Evolutionary conservation across 2,113 vertebrate genomes (phyloP).

Genomic region (Pachycephala philippinensis): DNA sequence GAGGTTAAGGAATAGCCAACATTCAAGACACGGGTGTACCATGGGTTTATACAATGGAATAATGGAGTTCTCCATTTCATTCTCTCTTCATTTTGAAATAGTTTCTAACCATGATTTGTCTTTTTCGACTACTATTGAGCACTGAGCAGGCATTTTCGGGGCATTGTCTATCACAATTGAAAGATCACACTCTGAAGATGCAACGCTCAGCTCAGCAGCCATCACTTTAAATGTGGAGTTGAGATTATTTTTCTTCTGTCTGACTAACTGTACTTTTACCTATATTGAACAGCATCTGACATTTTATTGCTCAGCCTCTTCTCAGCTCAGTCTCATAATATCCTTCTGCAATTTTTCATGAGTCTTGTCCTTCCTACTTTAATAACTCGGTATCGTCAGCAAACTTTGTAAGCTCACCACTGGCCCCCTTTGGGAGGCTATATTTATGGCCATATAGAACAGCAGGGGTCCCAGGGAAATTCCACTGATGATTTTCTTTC

Average conservation of each 20-base stretch:
- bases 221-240: not conserved
- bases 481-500: not conserved
- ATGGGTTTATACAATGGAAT: not conserved
- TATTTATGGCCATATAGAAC: conserved; percentile 16
- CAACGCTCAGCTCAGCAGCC: not conserved
- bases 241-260: conserved; percentile 15
- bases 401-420: conserved; percentile 6
- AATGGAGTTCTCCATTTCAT: not conserved
- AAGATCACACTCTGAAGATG: not conserved
- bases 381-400: not conserved
- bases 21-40: not conserved
- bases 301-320: conserved; percentile 6
- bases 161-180: not conserved
- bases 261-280: conserved; percentile 8
- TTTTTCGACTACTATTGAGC: not conserved
- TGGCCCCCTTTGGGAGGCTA: not conserved
- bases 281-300: conserved; percentile 10
- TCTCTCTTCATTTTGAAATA: not conserved
- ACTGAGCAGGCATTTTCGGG: not conserved
- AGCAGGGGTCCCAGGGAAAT: not conserved
- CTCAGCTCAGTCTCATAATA: not conserved
- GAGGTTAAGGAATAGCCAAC: not conserved
- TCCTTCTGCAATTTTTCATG: conserved; percentile 20
- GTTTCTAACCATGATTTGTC: not conserved
- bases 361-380: conserved; percentile 35